phyloP scores from a whole-genome alignment of 2,888 invertebrate genomes.

The Patella pellucida region DNA sequence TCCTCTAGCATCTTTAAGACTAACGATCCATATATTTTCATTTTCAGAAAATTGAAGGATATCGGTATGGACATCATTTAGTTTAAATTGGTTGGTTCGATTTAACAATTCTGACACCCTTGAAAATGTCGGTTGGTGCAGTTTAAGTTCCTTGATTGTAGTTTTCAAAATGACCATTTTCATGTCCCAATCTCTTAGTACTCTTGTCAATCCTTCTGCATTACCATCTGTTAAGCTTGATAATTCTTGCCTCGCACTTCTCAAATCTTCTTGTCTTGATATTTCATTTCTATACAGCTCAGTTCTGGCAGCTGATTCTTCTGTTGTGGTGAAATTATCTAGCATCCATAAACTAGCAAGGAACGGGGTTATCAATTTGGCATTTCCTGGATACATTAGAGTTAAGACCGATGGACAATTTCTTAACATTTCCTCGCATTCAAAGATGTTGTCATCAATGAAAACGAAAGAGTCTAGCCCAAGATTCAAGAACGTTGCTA shows the following conservation, averaged over 20 bases:
- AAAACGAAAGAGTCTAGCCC: background rate
- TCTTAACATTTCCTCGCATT: constrained; percentile 3
- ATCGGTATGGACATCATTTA: background rate
- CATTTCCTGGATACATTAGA: background rate
- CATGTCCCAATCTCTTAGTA: background rate
- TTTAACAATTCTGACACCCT: background rate
- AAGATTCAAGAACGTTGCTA: background rate
- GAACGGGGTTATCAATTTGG: background rate
- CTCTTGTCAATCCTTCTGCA: background rate
- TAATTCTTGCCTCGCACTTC: no score
- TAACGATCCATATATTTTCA: background rate
- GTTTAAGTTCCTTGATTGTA: background rate
- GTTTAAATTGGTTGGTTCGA: background rate
- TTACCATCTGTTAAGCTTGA: background rate
- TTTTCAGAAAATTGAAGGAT: background rate
- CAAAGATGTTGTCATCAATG: background rate
- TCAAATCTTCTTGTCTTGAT: background rate
- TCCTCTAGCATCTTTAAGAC: background rate
- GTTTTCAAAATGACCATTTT: background rate
- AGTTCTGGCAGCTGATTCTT: background rate
- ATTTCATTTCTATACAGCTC: background rate
- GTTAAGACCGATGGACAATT: background rate
- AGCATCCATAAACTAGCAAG: background rate
- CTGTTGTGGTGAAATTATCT: background rate
- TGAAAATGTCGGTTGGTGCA: background rate